Evolutionary conservation across 2,797 vertebrate genomes (phyloP), one percentile per base, ranked within the genome.

Genomic region (Selene dorsalis): DNA sequence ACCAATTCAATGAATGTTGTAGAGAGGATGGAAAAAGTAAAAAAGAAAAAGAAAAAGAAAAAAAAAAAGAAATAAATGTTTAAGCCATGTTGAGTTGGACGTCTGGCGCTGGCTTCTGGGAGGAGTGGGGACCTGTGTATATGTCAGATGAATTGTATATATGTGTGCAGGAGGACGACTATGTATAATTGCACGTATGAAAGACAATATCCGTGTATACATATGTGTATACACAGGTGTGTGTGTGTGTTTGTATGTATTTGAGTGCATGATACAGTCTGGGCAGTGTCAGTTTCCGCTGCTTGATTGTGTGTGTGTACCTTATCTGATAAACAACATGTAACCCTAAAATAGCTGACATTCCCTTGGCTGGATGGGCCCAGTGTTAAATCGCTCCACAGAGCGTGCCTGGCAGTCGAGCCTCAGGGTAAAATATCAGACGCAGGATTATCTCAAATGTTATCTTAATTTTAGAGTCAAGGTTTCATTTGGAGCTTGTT

Each of bases 271-370:
- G 70, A 76, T 82, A 64, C 64, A 77, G 79, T 69, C 80, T 89
- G 84, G 77, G 73, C 83, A 82, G 83, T 57, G 87, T 92, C 55
- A 79, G 80, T 83, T 88, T 90, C 84, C 57, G 50, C 69, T 63
- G 81, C 79, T 82, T 93, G 93, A 94, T 92, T 93, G 89, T 90
- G 87, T 92, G 89, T 92, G 91, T 93, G 92, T 93, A 93, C 81
- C 86, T 90, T 91, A 89, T 92, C 87, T 85, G 87, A 90, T 94
- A 94, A 94, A 94, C 93, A 93, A 89, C 72, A 82, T 89, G 81
- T 69, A 85, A 68, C 85, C 58, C 70, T 70, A 82, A 90, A 91
- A 91, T 91, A 82, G 72, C 80, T 87, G 82, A 92, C 88, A 91
- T 91, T 90, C 91, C 69, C 83, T 77, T 87, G 73, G 83, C 84